phyloP scores from a whole-genome alignment of 2,888 invertebrate genomes.

The Campopleginae sp. region DNA sequence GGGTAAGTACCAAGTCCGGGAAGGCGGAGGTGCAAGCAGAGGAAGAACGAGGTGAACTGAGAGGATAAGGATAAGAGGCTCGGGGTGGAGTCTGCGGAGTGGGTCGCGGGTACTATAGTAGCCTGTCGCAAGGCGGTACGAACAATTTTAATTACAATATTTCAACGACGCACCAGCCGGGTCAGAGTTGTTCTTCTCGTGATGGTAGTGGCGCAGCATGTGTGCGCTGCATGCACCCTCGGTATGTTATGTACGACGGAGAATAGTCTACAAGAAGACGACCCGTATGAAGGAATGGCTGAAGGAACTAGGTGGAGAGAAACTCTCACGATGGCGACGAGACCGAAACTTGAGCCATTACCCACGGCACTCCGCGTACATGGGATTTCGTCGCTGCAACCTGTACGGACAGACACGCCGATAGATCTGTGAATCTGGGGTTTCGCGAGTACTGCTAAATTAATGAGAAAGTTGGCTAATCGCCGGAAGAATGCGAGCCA shows the following conservation, averaged over 20 bases:
- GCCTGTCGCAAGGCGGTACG: conserved; percentile 41
- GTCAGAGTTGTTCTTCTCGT: conserved; percentile 30
- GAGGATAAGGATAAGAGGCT: conserved; percentile 7
- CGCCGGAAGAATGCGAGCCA: conserved; percentile 43
- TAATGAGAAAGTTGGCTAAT: conserved; percentile 1
- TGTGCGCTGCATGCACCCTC: conserved; percentile 26
- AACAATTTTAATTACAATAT: conserved; percentile 74
- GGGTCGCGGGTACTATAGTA: conserved; percentile 18
- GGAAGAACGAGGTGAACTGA: conserved; percentile 23
- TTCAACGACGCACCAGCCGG: conserved; percentile 66
- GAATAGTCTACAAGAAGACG: conserved; percentile 14
- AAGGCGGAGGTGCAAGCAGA: conserved; percentile 1
- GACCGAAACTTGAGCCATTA: conserved; percentile 71
- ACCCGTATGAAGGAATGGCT: conserved; percentile 6
- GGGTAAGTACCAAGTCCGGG: conserved; percentile 39
- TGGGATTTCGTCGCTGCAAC: conserved; percentile 49
- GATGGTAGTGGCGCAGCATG: conserved; percentile 45
- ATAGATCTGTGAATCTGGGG: conserved; percentile 38
- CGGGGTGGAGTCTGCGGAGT: conserved; percentile 35
- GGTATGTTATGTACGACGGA: conserved; percentile 40
- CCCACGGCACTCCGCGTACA: conserved; percentile 43
- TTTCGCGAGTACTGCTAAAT: conserved; percentile 13
- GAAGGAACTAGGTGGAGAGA: conserved; percentile 45
- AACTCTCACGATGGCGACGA: conserved; percentile 65
- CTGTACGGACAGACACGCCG: conserved; percentile 20